Percentiles rank a stretch among this genome's conserved stretches.
These are phyloP conservation scores for Dicrurus megarhynchus DNA, from an alignment of 2,113 vertebrate genomes.

Conservation along the genomic window DNA sequence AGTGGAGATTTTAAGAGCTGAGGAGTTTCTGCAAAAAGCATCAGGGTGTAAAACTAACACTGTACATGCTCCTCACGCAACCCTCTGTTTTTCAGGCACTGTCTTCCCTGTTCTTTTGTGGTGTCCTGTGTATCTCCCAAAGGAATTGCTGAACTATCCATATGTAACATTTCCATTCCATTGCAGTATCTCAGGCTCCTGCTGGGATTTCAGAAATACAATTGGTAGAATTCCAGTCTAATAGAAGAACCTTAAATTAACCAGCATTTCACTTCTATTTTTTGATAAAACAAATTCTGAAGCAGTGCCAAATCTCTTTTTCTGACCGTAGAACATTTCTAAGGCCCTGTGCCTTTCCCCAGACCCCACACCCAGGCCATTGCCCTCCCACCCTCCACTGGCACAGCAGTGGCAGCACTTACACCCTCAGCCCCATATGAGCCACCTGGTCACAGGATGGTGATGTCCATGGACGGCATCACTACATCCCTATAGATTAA, in stretches of 20 bases:
- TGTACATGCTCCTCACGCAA: not conserved
- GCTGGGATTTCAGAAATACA: constrained; percentile 23
- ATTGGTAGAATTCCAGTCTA: not conserved
- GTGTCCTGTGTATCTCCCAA: not conserved
- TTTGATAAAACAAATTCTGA: not conserved
- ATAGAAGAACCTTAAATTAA: not conserved
- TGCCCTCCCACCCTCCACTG: not conserved
- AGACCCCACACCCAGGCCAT: not conserved
- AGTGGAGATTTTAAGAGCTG: not conserved
- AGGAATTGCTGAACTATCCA: not conserved
- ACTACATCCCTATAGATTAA: not conserved
- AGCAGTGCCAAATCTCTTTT: not conserved
- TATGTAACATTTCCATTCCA: not conserved
- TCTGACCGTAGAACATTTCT: not conserved
- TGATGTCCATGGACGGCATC: not conserved
- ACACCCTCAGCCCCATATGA: not conserved
- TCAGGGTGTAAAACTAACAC: not conserved
- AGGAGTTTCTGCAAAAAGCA: not conserved
- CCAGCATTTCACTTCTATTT: not conserved
- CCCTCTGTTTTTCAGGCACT: not conserved
- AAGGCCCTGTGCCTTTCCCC: not conserved
- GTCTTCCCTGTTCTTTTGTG: not conserved
- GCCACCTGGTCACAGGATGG: not conserved
- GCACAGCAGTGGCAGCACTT: not conserved
- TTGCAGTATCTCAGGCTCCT: not conserved